Percentiles rank a stretch among this genome's conserved stretches.
Conservation (phyloP, 1,140 invertebrate species). For the Phortica variegata region DNA sequence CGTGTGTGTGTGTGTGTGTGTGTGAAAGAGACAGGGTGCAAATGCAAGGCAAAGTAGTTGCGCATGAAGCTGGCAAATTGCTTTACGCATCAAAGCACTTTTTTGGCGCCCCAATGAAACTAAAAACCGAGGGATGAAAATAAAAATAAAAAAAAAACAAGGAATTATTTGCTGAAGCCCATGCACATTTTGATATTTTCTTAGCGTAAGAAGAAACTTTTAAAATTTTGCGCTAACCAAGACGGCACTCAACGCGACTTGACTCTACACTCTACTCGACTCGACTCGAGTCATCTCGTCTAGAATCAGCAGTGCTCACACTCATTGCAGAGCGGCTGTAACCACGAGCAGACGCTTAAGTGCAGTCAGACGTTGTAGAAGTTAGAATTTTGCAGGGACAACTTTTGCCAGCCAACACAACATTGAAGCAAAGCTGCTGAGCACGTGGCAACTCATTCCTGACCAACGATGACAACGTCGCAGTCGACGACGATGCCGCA, state of each 20-base stretch:
- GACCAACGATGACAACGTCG: not conserved
- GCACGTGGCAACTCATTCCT: not conserved
- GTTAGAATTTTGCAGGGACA: constrained; percentile 36
- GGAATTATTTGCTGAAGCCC: constrained; percentile 1
- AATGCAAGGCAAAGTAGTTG: constrained; percentile 8
- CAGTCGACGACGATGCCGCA: not conserved
- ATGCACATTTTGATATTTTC: constrained; percentile 30
- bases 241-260: constrained; percentile 22
- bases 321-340: not conserved
- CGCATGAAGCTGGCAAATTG: constrained; percentile 52
- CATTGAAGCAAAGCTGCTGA: not conserved
- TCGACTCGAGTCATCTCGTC: not conserved
- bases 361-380: constrained; percentile 7
- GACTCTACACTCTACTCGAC: no score
- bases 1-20: constrained; percentile 9
- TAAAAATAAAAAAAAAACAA: not conserved
- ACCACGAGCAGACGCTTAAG: not conserved
- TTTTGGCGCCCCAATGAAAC: constrained; percentile 1
- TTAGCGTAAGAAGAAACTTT: constrained; percentile 49
- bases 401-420: constrained; percentile 19
- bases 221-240: constrained; percentile 30
- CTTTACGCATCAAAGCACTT: constrained; percentile 41
- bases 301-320: constrained; percentile 2
- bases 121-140: no score
- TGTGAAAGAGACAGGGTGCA: not conserved